Base-by-base conservation (phyloP, 2,797 vertebrate genomes). In the Arctocebus calabarensis region DNA sequence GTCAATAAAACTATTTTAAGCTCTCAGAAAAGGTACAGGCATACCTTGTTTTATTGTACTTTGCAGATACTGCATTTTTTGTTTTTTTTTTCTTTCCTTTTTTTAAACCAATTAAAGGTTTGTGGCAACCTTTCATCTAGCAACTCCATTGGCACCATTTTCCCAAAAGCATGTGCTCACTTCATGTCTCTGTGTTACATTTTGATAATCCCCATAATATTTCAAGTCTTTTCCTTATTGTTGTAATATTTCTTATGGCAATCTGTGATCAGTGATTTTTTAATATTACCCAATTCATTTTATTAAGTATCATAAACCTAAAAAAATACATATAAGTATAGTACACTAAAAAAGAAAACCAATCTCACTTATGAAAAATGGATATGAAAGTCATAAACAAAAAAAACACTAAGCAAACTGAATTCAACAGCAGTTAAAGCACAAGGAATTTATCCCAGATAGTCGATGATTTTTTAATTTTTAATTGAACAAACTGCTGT, bases 281-380 rank as follows among this genome's bases (percentile, higher is more conserved):
- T 23, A 91, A 48, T 88, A 43, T 25, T 91, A 74, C 48, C 16
- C 48, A 73, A 70, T 61, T 74, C 20, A 81, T 66, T 85, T 32
- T 32, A 83, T 2, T 27, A 94, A 96, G 27, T 4, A 32, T 84
- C 64, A 52, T 34, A 95, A 77, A 25, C 45, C 61, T 73, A 88
- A 91, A 84, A 84, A 73, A 87, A 96, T 88, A 88, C 43, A 88
- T 71, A 84, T 55, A 70, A 83, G 32, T 77, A 34, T 37, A 90
- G 22, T 74, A 94, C 10, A 77, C 85, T 74, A 66, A 85, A 48
- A 92, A 88, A 81, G 71, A 88, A 96, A 96, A 61, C 57, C 64
- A 70, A 94, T 90, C 68, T 81, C 75, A 70, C n/a, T 77, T 90
- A 79, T 84, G 84, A 88, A 94, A 94, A 91, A 83, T 34, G 85